Evolutionary conservation across 2,888 invertebrate species (phyloP).

Genomic region (Monochamus alternatus): DNA sequence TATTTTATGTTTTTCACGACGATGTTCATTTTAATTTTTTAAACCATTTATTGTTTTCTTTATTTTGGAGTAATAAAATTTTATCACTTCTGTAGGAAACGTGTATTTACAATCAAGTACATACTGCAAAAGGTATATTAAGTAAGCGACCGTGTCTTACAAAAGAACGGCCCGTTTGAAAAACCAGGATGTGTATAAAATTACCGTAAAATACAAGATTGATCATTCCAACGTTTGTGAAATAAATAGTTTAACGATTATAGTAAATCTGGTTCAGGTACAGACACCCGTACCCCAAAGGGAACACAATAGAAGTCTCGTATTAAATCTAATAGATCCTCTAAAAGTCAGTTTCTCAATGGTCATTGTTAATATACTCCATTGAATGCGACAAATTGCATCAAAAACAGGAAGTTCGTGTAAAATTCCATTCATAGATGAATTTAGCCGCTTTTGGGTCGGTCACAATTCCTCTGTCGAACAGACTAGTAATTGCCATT

Average conservation of each 20-base stretch:
- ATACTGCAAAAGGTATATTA: slow-evolving; percentile 39
- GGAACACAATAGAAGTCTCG: slow-evolving; percentile 61
- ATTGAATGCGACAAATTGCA: slow-evolving; percentile 71
- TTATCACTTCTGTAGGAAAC: background rate
- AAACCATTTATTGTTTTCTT: too few species aligned
- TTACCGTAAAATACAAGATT: slow-evolving; percentile 48
- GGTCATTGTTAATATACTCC: slow-evolving; percentile 68
- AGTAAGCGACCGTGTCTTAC: slow-evolving; percentile 28
- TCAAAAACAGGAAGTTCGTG: slow-evolving; percentile 72
- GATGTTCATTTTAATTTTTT: too few species aligned
- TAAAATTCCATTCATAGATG: slow-evolving; percentile 68
- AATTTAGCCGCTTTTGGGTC: slow-evolving; percentile 66
- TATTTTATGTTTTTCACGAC: too few species aligned
- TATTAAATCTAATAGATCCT: slow-evolving; percentile 70
- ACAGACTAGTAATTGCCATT: slow-evolving; percentile 67
- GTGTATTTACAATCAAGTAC: background rate
- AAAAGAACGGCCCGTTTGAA: slow-evolving; percentile 46
- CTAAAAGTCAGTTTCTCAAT: slow-evolving; percentile 68
- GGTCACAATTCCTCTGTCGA: slow-evolving; percentile 68
- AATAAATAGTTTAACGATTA: slow-evolving; percentile 63
- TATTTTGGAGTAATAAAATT: too few species aligned
- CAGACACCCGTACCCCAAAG: slow-evolving; percentile 62
- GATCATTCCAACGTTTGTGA: slow-evolving; percentile 52
- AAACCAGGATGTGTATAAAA: slow-evolving; percentile 56
- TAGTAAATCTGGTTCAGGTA: slow-evolving; percentile 64